These are phyloP conservation scores for Podarcis siculus DNA, from an alignment of 2,797 vertebrate species.

Conservation along the genomic window DNA sequence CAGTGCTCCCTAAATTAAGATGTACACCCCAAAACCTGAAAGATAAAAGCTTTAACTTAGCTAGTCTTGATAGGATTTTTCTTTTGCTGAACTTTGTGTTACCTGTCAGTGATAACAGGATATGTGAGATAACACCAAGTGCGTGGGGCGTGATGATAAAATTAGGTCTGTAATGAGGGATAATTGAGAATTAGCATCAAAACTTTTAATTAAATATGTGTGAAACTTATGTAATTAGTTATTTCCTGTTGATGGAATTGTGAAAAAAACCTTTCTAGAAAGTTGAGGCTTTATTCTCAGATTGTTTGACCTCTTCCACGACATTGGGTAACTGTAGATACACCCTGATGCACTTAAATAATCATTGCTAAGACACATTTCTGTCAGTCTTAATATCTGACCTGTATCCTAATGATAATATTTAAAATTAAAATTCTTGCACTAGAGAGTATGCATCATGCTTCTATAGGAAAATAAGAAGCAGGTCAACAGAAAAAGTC, in stretches of 20 bases:
- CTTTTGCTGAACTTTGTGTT: neutral
- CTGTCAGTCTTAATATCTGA: constrained; percentile 7
- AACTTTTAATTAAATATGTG: constrained; percentile 23
- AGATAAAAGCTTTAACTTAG: neutral
- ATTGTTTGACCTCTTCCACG: neutral
- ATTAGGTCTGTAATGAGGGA: constrained; percentile 14
- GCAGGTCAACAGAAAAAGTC: constrained; percentile 10
- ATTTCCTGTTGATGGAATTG: neutral
- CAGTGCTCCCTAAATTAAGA: neutral
- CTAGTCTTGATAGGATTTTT: constrained; percentile 9
- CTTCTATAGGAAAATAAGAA: neutral
- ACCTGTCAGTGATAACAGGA: constrained; percentile 14
- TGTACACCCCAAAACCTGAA: neutral
- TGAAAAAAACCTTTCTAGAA: neutral
- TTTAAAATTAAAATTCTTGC: neutral
- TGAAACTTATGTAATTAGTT: neutral
- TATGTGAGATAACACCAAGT: constrained; percentile 12
- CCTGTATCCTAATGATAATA: neutral
- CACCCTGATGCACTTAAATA: neutral
- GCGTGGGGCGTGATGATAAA: constrained; percentile 3
- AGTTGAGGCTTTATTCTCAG: constrained; percentile 16
- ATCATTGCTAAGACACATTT: constrained; percentile 6
- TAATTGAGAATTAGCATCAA: constrained; percentile 21
- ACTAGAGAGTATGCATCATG: neutral
- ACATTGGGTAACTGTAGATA: neutral